Evolutionary conservation across 1,140 invertebrate genomes (phyloP).

Genomic region (Melanaphis sacchari): DNA sequence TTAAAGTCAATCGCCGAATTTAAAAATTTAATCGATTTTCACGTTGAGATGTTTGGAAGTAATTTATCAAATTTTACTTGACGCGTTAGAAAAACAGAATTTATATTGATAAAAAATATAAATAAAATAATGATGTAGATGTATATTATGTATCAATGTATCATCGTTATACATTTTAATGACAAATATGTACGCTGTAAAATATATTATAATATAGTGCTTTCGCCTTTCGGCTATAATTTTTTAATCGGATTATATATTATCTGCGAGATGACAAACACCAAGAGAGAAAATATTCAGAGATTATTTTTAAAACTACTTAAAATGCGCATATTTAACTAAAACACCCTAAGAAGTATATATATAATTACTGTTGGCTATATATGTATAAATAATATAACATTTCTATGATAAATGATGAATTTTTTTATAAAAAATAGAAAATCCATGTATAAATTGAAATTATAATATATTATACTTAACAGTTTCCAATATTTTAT

Average conservation of each 20-base stretch:
- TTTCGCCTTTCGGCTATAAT: not conserved
- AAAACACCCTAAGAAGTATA: not conserved
- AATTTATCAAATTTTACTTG: not conserved
- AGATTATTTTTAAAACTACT: slow-evolving; percentile 8
- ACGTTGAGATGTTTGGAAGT: not conserved
- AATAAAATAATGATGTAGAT: not conserved
- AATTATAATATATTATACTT: not conserved
- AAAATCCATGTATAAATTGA: not conserved
- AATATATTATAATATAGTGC: not conserved
- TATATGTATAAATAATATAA: not conserved
- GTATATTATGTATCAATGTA: not conserved
- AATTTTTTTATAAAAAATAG: not conserved
- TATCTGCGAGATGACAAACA: not conserved
- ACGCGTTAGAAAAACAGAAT: not conserved
- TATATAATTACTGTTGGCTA: not conserved
- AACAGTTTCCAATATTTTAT: not conserved
- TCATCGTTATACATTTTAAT: not conserved
- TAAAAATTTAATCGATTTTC: not conserved
- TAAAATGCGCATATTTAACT: not conserved
- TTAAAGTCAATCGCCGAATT: not conserved
- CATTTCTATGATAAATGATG: not conserved
- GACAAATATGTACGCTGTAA: not conserved
- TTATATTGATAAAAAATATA: not conserved
- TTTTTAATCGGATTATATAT: not conserved
- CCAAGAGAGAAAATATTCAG: not conserved